Evolutionary conservation across 30 jellyfish, hydroid and myxozoan genomes (phyloP).

Genomic region (Clytia hemisphaerica): DNA sequence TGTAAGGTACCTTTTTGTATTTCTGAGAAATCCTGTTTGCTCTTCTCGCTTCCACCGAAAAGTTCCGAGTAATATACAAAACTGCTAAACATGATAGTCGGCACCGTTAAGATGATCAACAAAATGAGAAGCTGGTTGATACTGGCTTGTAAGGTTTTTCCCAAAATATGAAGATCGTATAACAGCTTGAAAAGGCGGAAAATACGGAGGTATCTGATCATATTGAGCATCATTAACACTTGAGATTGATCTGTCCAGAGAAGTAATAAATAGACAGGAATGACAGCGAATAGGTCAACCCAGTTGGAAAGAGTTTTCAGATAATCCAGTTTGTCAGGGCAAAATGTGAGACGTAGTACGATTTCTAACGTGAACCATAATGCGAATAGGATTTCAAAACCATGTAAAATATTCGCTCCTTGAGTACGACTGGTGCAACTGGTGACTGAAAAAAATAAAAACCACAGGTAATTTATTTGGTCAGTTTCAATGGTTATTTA

Average conservation of each 20-base stretch:
- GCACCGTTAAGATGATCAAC: slow-evolving; percentile 48
- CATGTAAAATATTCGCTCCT: too few species aligned
- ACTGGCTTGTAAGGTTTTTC: slow-evolving; percentile 86
- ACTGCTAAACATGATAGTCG: slow-evolving; percentile 75
- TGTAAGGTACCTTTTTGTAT: slow-evolving; percentile 57
- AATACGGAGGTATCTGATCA: slow-evolving; percentile 71
- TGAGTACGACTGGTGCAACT: too few species aligned
- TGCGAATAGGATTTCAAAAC: slow-evolving; percentile 48
- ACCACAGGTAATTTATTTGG: too few species aligned
- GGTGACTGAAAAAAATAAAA: too few species aligned
- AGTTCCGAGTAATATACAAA: slow-evolving; percentile 61
- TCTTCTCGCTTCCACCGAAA: slow-evolving; percentile 46
- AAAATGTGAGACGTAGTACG: slow-evolving; percentile 35
- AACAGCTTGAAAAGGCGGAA: slow-evolving; percentile 64
- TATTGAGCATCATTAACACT: slow-evolving; percentile 46
- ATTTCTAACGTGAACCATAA: slow-evolving; percentile 86
- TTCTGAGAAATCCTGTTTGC: slow-evolving; percentile 37
- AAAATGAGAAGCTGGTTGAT: slow-evolving; percentile 68
- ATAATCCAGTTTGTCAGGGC: slow-evolving; percentile 47
- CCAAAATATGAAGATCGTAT: slow-evolving; percentile 78
- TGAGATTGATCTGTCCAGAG: slow-evolving; percentile 13
- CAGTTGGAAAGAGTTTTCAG: slow-evolving; percentile 40
- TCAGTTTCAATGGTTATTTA: too few species aligned
- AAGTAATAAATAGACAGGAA: slow-evolving; percentile 55
- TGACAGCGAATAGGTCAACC: slow-evolving; percentile 70